Conservation (phyloP, 2,797 vertebrate genomes). For the Salarias fasciatus region DNA sequence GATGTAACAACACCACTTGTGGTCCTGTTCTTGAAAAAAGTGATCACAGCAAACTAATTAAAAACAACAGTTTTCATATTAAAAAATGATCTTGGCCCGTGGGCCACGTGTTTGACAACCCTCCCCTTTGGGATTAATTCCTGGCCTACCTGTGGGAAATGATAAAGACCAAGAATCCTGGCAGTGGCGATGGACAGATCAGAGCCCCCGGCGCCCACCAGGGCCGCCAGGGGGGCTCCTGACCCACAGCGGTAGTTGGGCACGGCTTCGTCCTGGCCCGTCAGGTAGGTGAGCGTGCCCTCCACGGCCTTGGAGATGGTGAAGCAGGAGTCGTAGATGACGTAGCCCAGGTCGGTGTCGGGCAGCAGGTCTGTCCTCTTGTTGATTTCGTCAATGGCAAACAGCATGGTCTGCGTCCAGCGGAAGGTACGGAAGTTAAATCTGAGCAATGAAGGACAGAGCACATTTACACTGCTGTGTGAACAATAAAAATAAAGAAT, state of each 20-base stretch:
- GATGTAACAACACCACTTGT: too few relatives aligned
- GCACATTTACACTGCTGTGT: background rate
- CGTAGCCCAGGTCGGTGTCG: constrained; percentile 84
- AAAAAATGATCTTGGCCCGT: too few relatives aligned
- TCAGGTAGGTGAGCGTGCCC: constrained; percentile 86
- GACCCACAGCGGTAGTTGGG: constrained; percentile 88
- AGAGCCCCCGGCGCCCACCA: constrained; percentile 86
- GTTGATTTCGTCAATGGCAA: constrained; percentile 87
- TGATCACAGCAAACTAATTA: too few relatives aligned
- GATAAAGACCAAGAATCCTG: constrained; percentile 88
- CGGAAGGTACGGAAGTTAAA: constrained; percentile 89
- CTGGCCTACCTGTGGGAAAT: constrained; percentile 85
- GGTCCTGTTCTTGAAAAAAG: too few relatives aligned
- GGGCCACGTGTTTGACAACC: background rate
- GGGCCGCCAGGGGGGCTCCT: constrained; percentile 81
- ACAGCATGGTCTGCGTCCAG: constrained; percentile 90
- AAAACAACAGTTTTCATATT: too few relatives aligned
- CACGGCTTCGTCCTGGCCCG: constrained; percentile 88
- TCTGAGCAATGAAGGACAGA: constrained; percentile 58
- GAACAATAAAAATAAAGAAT: too few relatives aligned
- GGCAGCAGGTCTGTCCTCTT: constrained; percentile 79
- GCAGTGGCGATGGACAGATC: constrained; percentile 88
- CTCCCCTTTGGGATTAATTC: background rate
- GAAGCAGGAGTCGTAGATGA: constrained; percentile 90
- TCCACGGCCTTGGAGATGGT: constrained; percentile 89